Conservation (phyloP, 2,797 vertebrate species). For the Leptodactylus fallax region DNA sequence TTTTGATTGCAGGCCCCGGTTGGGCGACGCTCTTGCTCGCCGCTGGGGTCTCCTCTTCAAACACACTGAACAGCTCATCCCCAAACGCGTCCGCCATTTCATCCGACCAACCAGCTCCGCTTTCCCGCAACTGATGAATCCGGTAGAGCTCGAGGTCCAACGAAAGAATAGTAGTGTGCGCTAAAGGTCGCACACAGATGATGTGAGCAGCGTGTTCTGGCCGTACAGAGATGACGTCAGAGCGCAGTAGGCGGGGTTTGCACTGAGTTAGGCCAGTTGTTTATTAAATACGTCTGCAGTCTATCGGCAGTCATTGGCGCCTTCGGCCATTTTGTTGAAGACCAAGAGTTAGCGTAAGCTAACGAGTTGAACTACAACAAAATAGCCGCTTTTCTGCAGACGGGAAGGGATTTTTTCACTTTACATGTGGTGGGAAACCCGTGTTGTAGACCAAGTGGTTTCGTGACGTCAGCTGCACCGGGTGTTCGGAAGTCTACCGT, state of each 20-base stretch:
- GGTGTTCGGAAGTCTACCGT: not conserved
- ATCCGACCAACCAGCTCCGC: fast-evolving
- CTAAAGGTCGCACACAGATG: not conserved
- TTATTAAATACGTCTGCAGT: not conserved
- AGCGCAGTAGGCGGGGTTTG: too few relatives aligned
- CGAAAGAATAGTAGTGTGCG: not conserved
- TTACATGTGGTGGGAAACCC: not conserved
- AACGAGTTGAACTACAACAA: not conserved
- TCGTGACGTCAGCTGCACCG: constrained; percentile 33
- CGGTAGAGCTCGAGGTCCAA: not conserved
- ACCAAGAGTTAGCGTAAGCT: fast-evolving
- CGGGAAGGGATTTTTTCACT: not conserved
- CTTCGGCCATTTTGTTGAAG: constrained; percentile 4
- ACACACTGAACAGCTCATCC: constrained; percentile 93
- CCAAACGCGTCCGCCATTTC: constrained; percentile 93
- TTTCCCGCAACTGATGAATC: not conserved
- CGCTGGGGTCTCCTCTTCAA: constrained; percentile 84
- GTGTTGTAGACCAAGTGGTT: not conserved
- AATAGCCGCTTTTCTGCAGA: not conserved
- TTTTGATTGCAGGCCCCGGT: constrained; percentile 50
- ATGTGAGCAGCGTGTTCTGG: not conserved
- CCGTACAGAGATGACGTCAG: not conserved
- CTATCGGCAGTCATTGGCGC: too few relatives aligned
- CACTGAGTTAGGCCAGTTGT: not conserved
- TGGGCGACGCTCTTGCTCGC: constrained; percentile 55